phyloP scores from a whole-genome alignment of 2,113 vertebrate species.

The Elephas maximus region DNA sequence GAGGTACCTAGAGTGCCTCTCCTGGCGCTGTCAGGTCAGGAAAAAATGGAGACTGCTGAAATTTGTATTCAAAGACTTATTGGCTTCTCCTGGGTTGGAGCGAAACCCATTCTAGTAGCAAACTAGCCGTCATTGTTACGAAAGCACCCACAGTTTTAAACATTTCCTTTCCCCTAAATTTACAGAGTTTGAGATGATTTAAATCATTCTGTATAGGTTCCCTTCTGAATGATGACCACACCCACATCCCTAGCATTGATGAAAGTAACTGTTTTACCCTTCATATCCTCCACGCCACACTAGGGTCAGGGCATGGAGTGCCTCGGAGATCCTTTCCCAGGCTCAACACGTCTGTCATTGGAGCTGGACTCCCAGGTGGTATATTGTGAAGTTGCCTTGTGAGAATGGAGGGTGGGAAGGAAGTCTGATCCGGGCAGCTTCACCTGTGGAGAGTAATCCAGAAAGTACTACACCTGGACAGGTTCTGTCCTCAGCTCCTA shows the following conservation, averaged over 20 bases:
- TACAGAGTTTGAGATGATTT: slow-evolving; percentile 52
- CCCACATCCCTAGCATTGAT: slow-evolving; percentile 43
- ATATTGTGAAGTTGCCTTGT: background rate
- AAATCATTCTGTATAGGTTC: slow-evolving; percentile 49
- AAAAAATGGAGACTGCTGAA: background rate
- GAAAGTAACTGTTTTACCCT: slow-evolving; percentile 53
- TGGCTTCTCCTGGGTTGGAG: slow-evolving; percentile 36
- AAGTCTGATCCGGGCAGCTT: slow-evolving; percentile 46
- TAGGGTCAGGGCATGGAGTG: slow-evolving; percentile 21
- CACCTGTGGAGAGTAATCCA: slow-evolving; percentile 21
- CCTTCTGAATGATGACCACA: slow-evolving; percentile 54
- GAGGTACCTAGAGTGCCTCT: slow-evolving; percentile 33
- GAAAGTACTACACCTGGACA: slow-evolving; percentile 24
- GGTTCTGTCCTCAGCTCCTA: background rate
- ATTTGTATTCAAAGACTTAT: slow-evolving; percentile 60
- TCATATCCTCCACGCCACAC: slow-evolving; percentile 45
- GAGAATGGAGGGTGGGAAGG: slow-evolving; percentile 32
- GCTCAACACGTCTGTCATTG: background rate
- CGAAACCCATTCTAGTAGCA: slow-evolving; percentile 28
- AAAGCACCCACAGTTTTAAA: slow-evolving; percentile 59
- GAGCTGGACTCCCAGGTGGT: slow-evolving; percentile 34
- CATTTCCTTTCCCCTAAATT: slow-evolving; percentile 57
- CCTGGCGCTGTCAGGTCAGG: background rate
- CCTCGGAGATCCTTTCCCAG: background rate
- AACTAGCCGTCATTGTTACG: slow-evolving; percentile 21